phyloP scores from a whole-genome alignment of 2,888 invertebrate species.

The Nezara viridula region DNA sequence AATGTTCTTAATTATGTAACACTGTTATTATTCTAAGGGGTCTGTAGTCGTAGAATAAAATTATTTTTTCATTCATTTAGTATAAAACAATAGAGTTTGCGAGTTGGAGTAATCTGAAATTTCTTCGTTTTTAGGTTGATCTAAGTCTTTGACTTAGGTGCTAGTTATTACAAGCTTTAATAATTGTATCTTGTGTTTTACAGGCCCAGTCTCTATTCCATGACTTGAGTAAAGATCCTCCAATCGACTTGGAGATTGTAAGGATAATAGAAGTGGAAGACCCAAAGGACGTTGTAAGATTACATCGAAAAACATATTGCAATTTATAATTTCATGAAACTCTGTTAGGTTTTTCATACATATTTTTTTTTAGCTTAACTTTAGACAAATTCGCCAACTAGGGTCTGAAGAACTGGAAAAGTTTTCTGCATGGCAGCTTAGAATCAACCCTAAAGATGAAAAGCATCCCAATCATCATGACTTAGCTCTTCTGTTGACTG shows the following conservation, averaged over 20 bases:
- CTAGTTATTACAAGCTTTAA: neutral
- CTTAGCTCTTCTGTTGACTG: slow-evolving; percentile 75
- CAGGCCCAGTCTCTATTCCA: slow-evolving; percentile 43
- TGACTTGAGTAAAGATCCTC: slow-evolving; percentile 15
- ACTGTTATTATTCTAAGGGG: too few species aligned
- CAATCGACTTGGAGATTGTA: slow-evolving; percentile 74
- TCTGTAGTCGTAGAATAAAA: too few species aligned
- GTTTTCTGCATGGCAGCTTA: slow-evolving; percentile 77
- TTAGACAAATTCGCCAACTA: slow-evolving; percentile 67
- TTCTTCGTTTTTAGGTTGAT: too few species aligned
- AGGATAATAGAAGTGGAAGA: slow-evolving; percentile 73
- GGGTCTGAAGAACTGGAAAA: slow-evolving; percentile 73
- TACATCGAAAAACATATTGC: neutral
- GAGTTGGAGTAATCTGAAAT: too few species aligned
- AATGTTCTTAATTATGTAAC: too few species aligned
- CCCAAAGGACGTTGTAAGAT: slow-evolving; percentile 70
- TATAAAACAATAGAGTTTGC: too few species aligned
- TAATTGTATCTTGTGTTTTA: neutral
- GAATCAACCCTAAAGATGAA: slow-evolving; percentile 73
- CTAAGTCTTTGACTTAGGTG: too few species aligned
- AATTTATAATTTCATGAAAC: neutral
- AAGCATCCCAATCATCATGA: slow-evolving; percentile 75
- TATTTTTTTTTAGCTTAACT: slow-evolving; percentile 68
- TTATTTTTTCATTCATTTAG: too few species aligned
- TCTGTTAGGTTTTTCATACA: neutral